Evolutionary conservation across 1,140 invertebrate species (phyloP).

Genomic region (Aphis craccivora): DNA sequence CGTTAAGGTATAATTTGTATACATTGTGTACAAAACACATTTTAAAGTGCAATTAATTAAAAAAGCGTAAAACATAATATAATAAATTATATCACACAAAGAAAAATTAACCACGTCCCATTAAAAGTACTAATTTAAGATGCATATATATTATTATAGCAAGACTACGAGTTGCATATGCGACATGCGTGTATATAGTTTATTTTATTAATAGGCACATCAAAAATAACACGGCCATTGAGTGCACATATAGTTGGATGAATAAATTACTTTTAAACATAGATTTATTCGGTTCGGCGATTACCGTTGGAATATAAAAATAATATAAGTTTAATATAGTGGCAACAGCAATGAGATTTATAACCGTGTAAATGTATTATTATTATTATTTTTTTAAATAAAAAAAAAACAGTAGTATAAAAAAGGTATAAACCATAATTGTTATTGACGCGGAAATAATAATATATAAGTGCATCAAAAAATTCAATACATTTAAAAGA

Average conservation of each 20-base stretch:
- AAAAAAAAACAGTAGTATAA: neutral
- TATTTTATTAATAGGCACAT: constrained; percentile 38
- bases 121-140: constrained; percentile 43
- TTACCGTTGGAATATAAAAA: neutral
- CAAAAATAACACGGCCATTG: constrained; percentile 29
- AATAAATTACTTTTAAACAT: constrained; percentile 28
- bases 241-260: neutral
- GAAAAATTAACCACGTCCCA: neutral
- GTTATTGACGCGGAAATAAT: neutral
- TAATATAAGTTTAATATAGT: constrained; percentile 20
- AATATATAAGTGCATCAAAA: neutral
- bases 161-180: neutral
- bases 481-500: neutral
- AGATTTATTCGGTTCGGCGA: neutral
- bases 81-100: neutral
- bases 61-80: neutral
- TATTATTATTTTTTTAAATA: neutral
- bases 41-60: constrained; percentile 36
- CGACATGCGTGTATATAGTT: neutral
- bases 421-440: neutral
- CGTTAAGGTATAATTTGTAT: neutral
- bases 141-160: neutral
- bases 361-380: neutral
- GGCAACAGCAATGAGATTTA: neutral
- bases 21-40: neutral